These are phyloP conservation scores for Porphyrio hochstetteri DNA, from an alignment of 2,113 vertebrate species.

Conservation along the genomic window DNA sequence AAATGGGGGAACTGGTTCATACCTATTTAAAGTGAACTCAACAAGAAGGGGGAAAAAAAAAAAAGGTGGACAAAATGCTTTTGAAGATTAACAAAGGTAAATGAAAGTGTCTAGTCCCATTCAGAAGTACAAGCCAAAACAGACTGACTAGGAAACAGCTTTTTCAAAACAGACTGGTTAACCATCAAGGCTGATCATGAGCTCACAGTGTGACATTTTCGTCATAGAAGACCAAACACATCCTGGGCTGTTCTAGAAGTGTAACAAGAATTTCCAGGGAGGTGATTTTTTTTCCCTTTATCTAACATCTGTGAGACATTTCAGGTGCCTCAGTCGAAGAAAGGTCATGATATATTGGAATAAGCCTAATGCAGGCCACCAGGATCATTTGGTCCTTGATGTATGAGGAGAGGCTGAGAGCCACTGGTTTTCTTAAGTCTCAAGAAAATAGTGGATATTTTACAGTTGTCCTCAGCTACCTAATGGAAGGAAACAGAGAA, in stretches of 20 bases:
- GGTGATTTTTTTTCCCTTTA: background rate
- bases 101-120: background rate
- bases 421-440: background rate
- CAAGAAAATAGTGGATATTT: background rate
- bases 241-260: background rate
- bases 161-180: background rate
- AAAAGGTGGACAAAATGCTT: fast-evolving
- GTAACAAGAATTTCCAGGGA: background rate
- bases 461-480: background rate
- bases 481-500: background rate
- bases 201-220: background rate
- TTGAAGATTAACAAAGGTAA: background rate
- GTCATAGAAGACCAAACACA: background rate
- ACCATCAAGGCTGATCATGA: background rate
- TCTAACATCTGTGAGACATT: background rate
- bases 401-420: background rate
- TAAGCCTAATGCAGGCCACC: background rate
- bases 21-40: background rate
- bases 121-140: background rate
- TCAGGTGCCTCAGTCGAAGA: background rate
- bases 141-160: background rate
- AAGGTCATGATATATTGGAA: background rate
- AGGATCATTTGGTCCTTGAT: background rate
- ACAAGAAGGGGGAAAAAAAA: background rate
- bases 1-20: background rate